Evolutionary conservation across 2,888 invertebrate genomes (phyloP).

Genomic region (Graphium colonna): DNA sequence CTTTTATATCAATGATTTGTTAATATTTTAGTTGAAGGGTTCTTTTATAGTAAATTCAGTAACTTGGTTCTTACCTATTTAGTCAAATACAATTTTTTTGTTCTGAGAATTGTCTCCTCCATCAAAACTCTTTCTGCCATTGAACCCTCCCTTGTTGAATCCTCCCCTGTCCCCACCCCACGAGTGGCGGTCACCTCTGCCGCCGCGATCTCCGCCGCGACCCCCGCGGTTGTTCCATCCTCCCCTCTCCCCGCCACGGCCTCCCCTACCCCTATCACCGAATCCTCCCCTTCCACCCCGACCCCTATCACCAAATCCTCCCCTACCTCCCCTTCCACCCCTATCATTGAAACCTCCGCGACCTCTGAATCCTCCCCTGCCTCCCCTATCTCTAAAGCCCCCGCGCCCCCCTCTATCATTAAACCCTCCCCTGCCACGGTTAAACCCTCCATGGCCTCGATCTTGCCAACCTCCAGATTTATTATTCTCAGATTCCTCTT

Average conservation of each 20-base stretch:
- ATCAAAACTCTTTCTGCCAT: constrained; percentile 83
- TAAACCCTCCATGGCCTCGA: constrained; percentile 44
- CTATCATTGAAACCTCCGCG: constrained; percentile 37
- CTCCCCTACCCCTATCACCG: constrained; percentile 41
- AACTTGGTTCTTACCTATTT: constrained; percentile 57
- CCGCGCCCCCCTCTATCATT: constrained; percentile 48
- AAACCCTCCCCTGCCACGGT: constrained; percentile 42
- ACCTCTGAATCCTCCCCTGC: constrained; percentile 33
- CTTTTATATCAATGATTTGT: no score
- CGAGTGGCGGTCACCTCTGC: constrained; percentile 68
- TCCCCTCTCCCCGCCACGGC: constrained; percentile 36
- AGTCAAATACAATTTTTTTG: constrained; percentile 87
- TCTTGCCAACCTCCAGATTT: constrained; percentile 50
- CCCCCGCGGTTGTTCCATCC: constrained; percentile 43
- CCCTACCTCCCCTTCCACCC: constrained; percentile 41
- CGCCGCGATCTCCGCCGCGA: no score
- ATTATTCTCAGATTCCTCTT: constrained; percentile 42
- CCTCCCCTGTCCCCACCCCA: constrained; percentile 69
- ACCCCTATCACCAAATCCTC: constrained; percentile 44
- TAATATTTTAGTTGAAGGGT: no score
- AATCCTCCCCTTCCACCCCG: constrained; percentile 35
- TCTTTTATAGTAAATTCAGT: no score
- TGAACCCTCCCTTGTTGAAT: constrained; percentile 74
- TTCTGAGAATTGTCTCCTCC: constrained; percentile 80
- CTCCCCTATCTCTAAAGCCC: constrained; percentile 33